Base-by-base conservation (phyloP, 2,797 vertebrate genomes). In the Chelidonichthys spinosus region DNA sequence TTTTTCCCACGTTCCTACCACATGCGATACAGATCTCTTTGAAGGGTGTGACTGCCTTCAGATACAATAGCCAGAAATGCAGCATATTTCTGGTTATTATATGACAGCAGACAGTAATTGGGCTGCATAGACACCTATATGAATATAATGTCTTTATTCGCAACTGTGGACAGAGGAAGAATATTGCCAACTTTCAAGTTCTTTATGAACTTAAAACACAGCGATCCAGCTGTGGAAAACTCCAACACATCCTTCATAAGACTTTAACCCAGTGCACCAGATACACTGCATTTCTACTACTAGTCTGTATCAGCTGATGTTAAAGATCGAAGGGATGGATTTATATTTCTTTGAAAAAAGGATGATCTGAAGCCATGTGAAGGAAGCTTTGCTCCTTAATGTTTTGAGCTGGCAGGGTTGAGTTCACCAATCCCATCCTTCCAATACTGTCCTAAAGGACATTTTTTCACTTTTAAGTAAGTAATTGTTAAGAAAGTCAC, bases 31-130 rank as follows among this genome's bases (percentile, higher is more conserved):
- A 47, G n/a, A 47, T 49, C 7, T 54, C 44, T 60, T 65, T 53
- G 25, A 52, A 66, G 7, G 2, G 17, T 60, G 35, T 63, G 36
- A 62, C 8, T 47, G 17, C 32, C 15, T 54, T 47, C 15, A 9
- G 14, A 63, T 66, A 25, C 8, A 69, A 46, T 15, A 56, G 11
- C 18, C 14, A 46, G n/a, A 50, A 40, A 55, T 58, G 15, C n/a
- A 33, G 6, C n/a, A 15, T 35, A 62, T 18, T 14, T 49, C 33
- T 55, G 14, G 1, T 18, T 39, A 60, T 46, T 64, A 7, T 42
- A 43, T 50, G 43, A 47, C 63, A 72, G 25, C 32, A 71, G 33
- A 54, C 11, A 67, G 42, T 56, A 50, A 58, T 11, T 64, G 67
- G 18, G 10, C 46, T 54, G 15, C 32, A 49, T 54, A 66, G 52